Base-by-base conservation (phyloP, 2,797 vertebrate species). In the Knipowitschia caucasica region DNA sequence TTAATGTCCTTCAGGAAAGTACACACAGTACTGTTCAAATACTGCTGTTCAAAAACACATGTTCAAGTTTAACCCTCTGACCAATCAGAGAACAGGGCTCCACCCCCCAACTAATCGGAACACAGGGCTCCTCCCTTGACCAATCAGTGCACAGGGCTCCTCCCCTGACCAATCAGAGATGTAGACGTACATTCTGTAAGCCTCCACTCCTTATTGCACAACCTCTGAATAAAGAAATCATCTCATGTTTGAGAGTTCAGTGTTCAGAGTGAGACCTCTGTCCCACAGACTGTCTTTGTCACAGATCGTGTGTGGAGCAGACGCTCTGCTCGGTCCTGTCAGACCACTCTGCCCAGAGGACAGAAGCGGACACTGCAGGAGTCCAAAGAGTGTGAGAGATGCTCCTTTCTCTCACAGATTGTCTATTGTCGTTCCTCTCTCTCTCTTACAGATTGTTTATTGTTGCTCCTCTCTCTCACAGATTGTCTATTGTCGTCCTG, bases 401-500 rank as follows among this genome's bases (percentile, higher is more conserved):
- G 36, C 38, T 39, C 36, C 18, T 11, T 18, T 39, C 36, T 38
- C 9, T 40, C 39, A 11, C 24, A 42, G 39, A 42, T 42, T 24
- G 39, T 42, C 21, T 42, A 3, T 42, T 21, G 38, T 23, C 10
- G 8, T n/a, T 35, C 34, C 34, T 35, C 34, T 35, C 34, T 20
- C 15, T 18, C 35, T 18, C 5, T 2, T 1, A 10, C 12, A 23
- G 38, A 23, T 25, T 25, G 40, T 43, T 12, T 43, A 26, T 43
- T 95, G 97, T 23, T 93, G 91, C 4, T 7, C 15, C 11, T 2
- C 12, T 5, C 3, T 21, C 3, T 1, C 5, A 10, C 12, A 23
- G 38, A 23, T 25, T 25, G 40, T 43, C 21, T 43, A 26, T 43
- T 95, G 97, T 23, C 94, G 91, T 26, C 90, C 91, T 26, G 86